Base-by-base conservation (phyloP, 2,888 invertebrate genomes). In the Horisme vitalbata region DNA sequence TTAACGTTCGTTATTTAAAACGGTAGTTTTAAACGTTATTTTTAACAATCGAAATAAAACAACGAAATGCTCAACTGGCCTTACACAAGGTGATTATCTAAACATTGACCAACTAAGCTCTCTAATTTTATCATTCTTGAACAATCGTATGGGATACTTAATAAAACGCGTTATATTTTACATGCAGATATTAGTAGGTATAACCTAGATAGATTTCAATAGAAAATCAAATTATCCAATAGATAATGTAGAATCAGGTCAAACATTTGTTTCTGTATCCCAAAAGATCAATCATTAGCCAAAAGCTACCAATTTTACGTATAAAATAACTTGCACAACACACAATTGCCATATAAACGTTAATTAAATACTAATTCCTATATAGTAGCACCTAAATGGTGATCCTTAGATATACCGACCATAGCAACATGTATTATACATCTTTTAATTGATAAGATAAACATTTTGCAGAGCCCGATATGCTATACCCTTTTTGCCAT, bases 321-420 rank as follows among this genome's bases (percentile, higher is more conserved):
- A 57, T 56, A 57, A 57, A 50, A 57, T 51, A 59, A 55, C 47
- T 55, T 49, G 57, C 55, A 44, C 55, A 47, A 54, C 55, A 59
- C 55, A 52, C 58, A 43, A 45, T 55, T 65, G 44, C 55, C 38
- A 32, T 52, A 41, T 28, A 48, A 50, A 49, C 36, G 43, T 55
- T 48, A n/a, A n/a, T n/a, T n/a, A 54, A 63, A 71, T 61, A 63
- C 73, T 77, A 79, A 60, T 60, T 63, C 75, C 80, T 83, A 83
- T 74, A 65, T 78, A 77, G 71, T 85, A 86, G 86, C 86, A 86
- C 86, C 86, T 81, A 75, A 79, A 53, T 79, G 85, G 83, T 85
- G 83, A 72, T 57, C 37, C 50, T 53, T 57, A 61, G 49, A 66
- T 58, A 44, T 66, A 68, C 59, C 65, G 59, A 61, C 63, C 63